Evolutionary conservation across 2,113 vertebrate genomes (phyloP), one percentile per base, ranked within the genome.

Genomic region (Tetraodon nigroviridis): DNA sequence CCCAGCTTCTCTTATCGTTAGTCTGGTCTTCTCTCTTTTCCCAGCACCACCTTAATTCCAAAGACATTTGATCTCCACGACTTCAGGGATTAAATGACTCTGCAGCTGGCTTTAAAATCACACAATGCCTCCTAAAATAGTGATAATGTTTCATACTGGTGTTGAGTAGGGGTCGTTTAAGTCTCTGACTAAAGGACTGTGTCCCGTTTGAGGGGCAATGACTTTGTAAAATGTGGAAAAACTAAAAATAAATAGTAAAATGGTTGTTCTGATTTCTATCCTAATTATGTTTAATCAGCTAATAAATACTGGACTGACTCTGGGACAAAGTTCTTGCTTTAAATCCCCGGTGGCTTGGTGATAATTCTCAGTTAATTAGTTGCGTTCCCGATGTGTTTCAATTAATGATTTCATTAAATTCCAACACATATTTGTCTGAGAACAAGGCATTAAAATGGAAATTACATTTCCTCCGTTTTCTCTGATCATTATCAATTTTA

Each of bases 71-170:
- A 89, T 81, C 77, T 69, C 18, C 48, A 65, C 68, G 41, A 55
- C 66, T 79, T 69, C 59, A 51, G 45, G 63, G 78, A 85, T 88
- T 68, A 69, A 81, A 84, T 80, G 48, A 80, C 51, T 75, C 48
- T 64, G 57, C 78, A 77, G 61, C 81, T 83, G 60, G 58, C 51
- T 73, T 85, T 74, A 65, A 82, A 81, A 82, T 76, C 71, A 67
- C 66, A 78, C 75, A 81, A 81, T 73, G 47, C 45, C 54, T 69
- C 61, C 57, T 49, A 71, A 83, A 81, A 85, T 69, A 82, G 64
- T 68, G 47, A 69, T 79, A 63, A 70, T 69, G 64, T 66, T 64
- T 42, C 53, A 78, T 78, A 55, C 61, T 51, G 76, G 73, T 58
- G 68, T 69, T 63, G 37, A 66, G 62, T 52, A 22, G 63, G n/a